These are phyloP conservation scores for Drosophila parvula DNA, from an alignment of 1,140 invertebrate genomes.

Conservation along the genomic window DNA sequence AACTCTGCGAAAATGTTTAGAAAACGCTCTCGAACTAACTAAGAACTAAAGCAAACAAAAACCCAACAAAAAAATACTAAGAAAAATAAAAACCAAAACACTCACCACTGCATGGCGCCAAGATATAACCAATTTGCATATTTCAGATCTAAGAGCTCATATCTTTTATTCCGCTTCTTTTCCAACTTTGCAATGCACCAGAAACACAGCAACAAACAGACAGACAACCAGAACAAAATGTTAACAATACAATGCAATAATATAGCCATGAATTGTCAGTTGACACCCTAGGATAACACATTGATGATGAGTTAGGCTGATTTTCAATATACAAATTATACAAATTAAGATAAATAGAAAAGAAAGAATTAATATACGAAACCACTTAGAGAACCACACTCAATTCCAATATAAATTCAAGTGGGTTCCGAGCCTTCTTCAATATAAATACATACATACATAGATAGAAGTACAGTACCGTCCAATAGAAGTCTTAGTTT, in stretches of 20 bases:
- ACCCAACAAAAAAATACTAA: slow-evolving; percentile 3
- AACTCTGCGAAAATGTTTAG: slow-evolving; percentile 45
- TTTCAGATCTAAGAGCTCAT: slow-evolving; percentile 37
- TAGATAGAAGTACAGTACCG: slow-evolving; percentile 67
- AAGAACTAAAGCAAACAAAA: slow-evolving; percentile 22
- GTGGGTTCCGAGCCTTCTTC: slow-evolving; percentile 30
- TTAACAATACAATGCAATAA: slow-evolving; percentile 43
- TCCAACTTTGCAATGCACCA: slow-evolving; percentile 36
- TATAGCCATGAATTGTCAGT: slow-evolving; percentile 52
- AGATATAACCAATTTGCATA: slow-evolving; percentile 40
- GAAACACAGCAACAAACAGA: slow-evolving; percentile 39
- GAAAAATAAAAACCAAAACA: slow-evolving; percentile 31
- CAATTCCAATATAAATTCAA: slow-evolving; percentile 12
- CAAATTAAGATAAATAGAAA: neutral
- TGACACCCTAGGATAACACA: slow-evolving; percentile 39
- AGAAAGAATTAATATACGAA: neutral
- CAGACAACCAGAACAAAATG: slow-evolving; percentile 32
- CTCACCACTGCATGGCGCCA: slow-evolving; percentile 62
- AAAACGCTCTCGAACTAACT: slow-evolving; percentile 32
- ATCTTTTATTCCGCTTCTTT: slow-evolving; percentile 46
- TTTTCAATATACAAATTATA: slow-evolving; percentile 27
- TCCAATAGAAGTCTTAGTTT: slow-evolving; percentile 57
- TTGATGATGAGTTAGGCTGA: slow-evolving; percentile 48
- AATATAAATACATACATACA: slow-evolving; percentile 8
- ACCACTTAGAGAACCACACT: slow-evolving; percentile 35